Conservation (phyloP, 2,888 invertebrate genomes). For the Hemistola chrysoprasaria region DNA sequence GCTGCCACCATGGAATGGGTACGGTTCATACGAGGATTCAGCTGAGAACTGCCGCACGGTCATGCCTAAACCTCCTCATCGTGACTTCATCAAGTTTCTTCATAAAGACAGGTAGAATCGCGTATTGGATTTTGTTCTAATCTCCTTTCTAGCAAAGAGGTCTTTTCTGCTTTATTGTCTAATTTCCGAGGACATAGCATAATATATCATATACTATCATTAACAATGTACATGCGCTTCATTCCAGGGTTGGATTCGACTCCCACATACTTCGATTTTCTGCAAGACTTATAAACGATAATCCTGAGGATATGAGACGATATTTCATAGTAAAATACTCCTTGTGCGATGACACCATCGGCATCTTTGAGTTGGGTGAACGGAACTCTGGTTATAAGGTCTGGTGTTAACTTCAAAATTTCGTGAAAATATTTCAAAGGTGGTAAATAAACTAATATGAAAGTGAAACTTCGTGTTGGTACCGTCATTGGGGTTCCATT, state of each 20-base stretch:
- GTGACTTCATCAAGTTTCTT: conserved; percentile 91
- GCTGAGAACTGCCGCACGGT: conserved; percentile 92
- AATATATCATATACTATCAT: too few relatives aligned
- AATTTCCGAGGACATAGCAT: too few relatives aligned
- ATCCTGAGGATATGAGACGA: conserved; percentile 84
- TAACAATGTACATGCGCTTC: too few relatives aligned
- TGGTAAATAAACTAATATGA: too few relatives aligned
- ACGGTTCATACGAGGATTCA: conserved; percentile 94
- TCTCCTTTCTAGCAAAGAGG: too few relatives aligned
- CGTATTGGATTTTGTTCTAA: too few relatives aligned
- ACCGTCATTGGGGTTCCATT: too few relatives aligned
- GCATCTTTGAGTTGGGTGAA: conserved; percentile 89
- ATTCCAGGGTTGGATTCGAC: conserved; percentile 85
- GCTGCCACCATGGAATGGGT: conserved; percentile 95
- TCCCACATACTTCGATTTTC: conserved; percentile 90
- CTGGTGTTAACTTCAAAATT: too few relatives aligned
- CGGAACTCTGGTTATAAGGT: conserved; percentile 86
- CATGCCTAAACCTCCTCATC: conserved; percentile 88
- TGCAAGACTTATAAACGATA: conserved; percentile 88
- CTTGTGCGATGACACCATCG: conserved; percentile 91
- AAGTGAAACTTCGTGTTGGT: too few relatives aligned
- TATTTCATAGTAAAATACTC: conserved; percentile 91
- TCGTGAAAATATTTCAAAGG: too few relatives aligned
- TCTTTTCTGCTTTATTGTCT: too few relatives aligned
- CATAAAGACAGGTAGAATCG: conserved; percentile 84